Conservation (phyloP, 2,797 vertebrate species). For the Pterois miles region DNA sequence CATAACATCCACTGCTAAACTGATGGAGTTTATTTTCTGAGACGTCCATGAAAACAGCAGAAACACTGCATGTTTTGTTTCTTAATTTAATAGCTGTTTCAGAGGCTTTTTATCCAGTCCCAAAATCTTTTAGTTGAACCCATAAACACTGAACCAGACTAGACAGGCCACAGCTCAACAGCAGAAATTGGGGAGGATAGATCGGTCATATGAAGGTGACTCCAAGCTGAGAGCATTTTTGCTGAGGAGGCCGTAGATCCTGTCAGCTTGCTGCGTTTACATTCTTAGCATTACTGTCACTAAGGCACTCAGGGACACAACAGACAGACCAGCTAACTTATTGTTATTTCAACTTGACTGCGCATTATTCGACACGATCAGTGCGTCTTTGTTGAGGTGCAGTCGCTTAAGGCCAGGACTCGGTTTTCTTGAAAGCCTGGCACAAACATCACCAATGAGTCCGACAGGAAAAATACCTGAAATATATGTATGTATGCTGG, state of each 20-base stretch:
- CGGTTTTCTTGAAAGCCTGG: conserved; percentile 14
- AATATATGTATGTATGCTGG: neutral
- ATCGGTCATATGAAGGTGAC: conserved; percentile 60
- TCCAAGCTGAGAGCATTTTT: conserved; percentile 42
- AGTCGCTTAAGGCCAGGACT: neutral
- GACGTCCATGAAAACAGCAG: neutral
- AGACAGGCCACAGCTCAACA: neutral
- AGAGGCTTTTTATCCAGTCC: neutral
- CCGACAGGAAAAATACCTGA: neutral
- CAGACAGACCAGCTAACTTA: conserved; percentile 14
- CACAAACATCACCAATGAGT: conserved; percentile 3
- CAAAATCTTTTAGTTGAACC: neutral
- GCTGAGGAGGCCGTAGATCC: conserved; percentile 61
- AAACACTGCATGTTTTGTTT: neutral
- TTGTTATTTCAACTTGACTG: conserved; percentile 16
- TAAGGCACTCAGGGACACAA: conserved; percentile 33
- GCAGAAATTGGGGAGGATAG: conserved; percentile 19
- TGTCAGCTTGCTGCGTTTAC: conserved; percentile 51
- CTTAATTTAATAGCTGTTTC: neutral
- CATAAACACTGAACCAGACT: neutral
- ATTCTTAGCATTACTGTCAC: conserved; percentile 64
- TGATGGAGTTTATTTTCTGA: neutral
- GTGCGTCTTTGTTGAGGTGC: neutral
- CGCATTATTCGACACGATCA: neutral
- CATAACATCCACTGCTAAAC: neutral